Evolutionary conservation across 2,113 vertebrate species (phyloP).

Genomic region (Brachypteracias leptosomus): DNA sequence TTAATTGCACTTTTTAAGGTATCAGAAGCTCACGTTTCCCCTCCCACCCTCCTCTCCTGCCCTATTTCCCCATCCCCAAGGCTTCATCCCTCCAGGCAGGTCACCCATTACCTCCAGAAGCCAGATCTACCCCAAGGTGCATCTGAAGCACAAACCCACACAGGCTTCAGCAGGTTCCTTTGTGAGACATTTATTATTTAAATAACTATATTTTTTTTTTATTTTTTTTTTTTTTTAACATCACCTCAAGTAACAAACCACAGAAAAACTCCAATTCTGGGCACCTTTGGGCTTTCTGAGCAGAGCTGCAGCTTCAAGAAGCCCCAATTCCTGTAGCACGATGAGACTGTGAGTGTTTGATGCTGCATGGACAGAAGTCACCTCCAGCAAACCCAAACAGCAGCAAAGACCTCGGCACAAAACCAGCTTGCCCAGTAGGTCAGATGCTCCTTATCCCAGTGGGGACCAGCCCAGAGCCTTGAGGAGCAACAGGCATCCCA

Average conservation of each 20-base stretch:
- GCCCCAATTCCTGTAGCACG: background rate
- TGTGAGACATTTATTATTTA: slow-evolving; percentile 32
- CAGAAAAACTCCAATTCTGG: background rate
- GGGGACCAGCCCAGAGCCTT: background rate
- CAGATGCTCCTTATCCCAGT: background rate
- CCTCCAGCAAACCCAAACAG: background rate
- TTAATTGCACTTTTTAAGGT: background rate
- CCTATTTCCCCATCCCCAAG: background rate
- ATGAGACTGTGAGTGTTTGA: fast-evolving
- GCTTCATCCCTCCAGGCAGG: background rate
- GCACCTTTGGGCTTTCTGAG: background rate
- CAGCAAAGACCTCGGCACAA: background rate
- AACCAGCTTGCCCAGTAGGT: fast-evolving
- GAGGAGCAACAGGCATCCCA: background rate
- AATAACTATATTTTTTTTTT: background rate
- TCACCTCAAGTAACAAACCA: background rate
- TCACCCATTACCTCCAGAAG: background rate
- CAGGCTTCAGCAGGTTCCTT: background rate
- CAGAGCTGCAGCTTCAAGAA: background rate
- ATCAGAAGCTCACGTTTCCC: background rate
- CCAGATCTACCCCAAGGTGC: background rate
- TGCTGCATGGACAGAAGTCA: background rate
- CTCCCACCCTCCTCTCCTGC: background rate
- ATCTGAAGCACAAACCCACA: background rate
- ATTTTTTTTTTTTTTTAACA: background rate